Evolutionary conservation across 2,113 vertebrate genomes (phyloP), one percentile per base, ranked within the genome.

Genomic region (Gambusia affinis): DNA sequence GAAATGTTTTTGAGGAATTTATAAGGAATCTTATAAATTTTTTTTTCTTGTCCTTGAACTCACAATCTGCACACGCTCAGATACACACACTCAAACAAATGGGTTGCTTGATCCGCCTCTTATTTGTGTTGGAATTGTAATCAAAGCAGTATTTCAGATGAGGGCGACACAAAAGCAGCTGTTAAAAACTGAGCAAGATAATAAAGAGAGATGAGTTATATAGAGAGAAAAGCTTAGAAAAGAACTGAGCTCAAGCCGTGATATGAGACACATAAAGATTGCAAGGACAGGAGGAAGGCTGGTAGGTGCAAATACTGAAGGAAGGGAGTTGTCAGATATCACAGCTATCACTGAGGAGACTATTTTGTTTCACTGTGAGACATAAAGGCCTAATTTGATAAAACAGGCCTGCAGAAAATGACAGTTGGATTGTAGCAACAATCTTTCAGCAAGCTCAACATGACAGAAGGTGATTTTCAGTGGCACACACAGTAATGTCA

Each of bases 111-210:
- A 79, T 78, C 63, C 30, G 63, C 65, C 37, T 77, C 83, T 76
- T 81, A 63, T 77, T 83, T 82, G 81, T 29, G 17, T 30, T 0
- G 8, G 60, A 8, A 39, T 75, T 35, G 60, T 71, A 12, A 84
- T 88, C 51, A 70, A 82, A 81, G 81, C 66, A 33, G 39, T 72
- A 74, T 86, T 86, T 80, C 80, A 74, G 67, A 65, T n/a, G 35
- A 78, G 77, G 74, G 75, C 74, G 12, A 78, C 65, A 81, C 78
- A 63, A 75, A 70, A 67, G 24, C n/a, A 61, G 39, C 12, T 1
- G 37, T 73, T 75, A 83, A 83, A 63, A 84, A 77, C 54, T 14
- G n/a, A 65, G 29, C 28, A 30, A 51, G 15, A 65, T 65, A n/a
- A 74, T 60, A 28, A 37, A 37, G 60, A 70, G 68, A 19, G 63